Conservation (phyloP, 2,797 vertebrate genomes). For the Pristis pectinata region DNA sequence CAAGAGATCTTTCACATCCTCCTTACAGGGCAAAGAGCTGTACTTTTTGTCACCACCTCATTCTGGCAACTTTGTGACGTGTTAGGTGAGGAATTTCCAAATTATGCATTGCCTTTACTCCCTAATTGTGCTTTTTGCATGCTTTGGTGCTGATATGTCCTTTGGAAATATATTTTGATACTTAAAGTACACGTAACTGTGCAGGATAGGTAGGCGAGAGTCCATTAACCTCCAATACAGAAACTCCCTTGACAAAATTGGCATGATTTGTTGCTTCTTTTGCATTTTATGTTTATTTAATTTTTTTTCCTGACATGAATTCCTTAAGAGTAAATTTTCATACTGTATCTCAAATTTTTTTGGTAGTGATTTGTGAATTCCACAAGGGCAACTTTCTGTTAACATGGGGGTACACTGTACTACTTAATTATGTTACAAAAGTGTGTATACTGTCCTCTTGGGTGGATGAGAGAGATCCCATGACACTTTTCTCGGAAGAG, state of each 20-base stretch:
- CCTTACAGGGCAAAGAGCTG: background rate
- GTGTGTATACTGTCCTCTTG: background rate
- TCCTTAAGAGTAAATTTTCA: too few relatives aligned
- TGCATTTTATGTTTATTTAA: too few relatives aligned
- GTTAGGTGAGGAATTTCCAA: background rate
- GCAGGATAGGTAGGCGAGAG: background rate
- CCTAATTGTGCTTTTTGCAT: background rate
- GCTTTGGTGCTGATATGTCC: background rate
- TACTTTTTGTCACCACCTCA: background rate
- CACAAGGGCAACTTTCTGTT: too few relatives aligned
- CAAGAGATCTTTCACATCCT: too few relatives aligned
- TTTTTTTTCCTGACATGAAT: too few relatives aligned
- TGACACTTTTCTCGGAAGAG: background rate
- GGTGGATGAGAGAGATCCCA: background rate
- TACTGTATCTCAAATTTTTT: too few relatives aligned
- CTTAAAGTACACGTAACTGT: background rate
- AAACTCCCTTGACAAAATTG: too few relatives aligned
- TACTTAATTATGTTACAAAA: background rate
- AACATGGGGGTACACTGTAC: too few relatives aligned
- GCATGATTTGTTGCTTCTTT: too few relatives aligned
- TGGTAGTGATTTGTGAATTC: too few relatives aligned
- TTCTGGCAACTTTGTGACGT: background rate
- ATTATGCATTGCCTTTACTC: background rate
- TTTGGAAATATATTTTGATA: background rate
- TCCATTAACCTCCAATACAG: background rate